These are phyloP conservation scores for Flexamia atlantica DNA, from an alignment of 2,888 invertebrate genomes.

Conservation along the genomic window DNA sequence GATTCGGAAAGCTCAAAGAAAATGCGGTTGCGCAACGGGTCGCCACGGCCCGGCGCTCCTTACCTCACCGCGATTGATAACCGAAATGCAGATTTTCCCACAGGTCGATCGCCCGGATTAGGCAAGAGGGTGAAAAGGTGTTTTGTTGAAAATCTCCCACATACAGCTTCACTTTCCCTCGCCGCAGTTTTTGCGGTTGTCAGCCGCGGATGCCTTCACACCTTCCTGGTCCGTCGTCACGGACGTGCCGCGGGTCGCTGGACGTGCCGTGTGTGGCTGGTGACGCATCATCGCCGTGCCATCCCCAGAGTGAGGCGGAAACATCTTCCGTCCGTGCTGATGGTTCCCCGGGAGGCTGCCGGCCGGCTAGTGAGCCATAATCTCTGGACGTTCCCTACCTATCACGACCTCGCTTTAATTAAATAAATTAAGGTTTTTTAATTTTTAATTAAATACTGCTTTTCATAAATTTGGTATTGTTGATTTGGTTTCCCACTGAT, in stretches of 20 bases:
- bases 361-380: too few relatives aligned
- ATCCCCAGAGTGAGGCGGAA: too few relatives aligned
- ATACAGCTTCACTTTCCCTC: slow-evolving; percentile 54
- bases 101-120: slow-evolving; percentile 46
- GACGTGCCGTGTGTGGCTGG: background rate
- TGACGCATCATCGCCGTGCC: too few relatives aligned
- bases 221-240: background rate
- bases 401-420: too few relatives aligned
- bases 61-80: slow-evolving; percentile 58
- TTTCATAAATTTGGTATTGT: too few relatives aligned
- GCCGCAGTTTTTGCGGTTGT: slow-evolving; percentile 14
- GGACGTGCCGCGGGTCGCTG: slow-evolving; percentile 5
- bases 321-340: too few relatives aligned
- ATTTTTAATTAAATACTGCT: too few relatives aligned
- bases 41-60: slow-evolving; percentile 40
- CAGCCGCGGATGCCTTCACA: slow-evolving; percentile 36
- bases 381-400: too few relatives aligned
- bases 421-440: too few relatives aligned
- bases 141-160: slow-evolving; percentile 54
- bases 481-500: too few relatives aligned
- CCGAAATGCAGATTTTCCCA: slow-evolving; percentile 58
- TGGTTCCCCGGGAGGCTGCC: too few relatives aligned
- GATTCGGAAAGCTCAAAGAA: slow-evolving; percentile 57
- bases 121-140: slow-evolving; percentile 38
- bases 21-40: slow-evolving; percentile 55